Evolutionary conservation across 2,888 invertebrate genomes (phyloP).

Genomic region (Drosophila macrospina): DNA sequence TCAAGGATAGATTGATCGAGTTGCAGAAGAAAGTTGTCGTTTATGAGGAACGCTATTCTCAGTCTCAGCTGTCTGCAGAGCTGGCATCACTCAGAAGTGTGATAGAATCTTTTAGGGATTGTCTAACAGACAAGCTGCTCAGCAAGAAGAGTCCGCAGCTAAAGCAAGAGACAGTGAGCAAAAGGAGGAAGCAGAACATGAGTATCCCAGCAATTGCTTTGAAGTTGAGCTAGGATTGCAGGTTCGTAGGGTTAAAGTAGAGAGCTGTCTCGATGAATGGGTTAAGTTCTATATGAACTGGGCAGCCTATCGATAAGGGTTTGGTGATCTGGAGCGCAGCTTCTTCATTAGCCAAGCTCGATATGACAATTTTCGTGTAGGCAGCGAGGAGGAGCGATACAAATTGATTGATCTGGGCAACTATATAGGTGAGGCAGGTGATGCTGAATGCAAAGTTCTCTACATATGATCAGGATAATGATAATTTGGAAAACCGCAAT

Average conservation of each 20-base stretch:
- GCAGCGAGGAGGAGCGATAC: constrained; percentile 3
- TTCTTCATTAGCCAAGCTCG: neutral
- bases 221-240: neutral
- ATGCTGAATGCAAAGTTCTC: constrained; percentile 9
- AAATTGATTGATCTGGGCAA: constrained; percentile 5
- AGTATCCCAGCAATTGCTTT: neutral
- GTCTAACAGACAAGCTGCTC: neutral
- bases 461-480: neutral
- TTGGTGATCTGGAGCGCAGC: neutral
- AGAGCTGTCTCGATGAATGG: neutral
- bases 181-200: neutral
- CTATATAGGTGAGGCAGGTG: constrained; percentile 11
- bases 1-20: neutral
- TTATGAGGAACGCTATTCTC: neutral
- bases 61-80: neutral
- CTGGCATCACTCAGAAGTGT: neutral
- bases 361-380: constrained; percentile 1
- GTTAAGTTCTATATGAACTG: neutral
- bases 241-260: neutral
- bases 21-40: neutral
- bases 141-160: neutral
- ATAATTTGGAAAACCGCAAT: neutral
- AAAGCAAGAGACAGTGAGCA: neutral
- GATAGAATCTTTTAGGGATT: neutral
- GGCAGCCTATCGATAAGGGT: neutral